These are phyloP conservation scores for Salvelinus namaycush DNA, from an alignment of 2,113 vertebrate species.

Conservation along the genomic window DNA sequence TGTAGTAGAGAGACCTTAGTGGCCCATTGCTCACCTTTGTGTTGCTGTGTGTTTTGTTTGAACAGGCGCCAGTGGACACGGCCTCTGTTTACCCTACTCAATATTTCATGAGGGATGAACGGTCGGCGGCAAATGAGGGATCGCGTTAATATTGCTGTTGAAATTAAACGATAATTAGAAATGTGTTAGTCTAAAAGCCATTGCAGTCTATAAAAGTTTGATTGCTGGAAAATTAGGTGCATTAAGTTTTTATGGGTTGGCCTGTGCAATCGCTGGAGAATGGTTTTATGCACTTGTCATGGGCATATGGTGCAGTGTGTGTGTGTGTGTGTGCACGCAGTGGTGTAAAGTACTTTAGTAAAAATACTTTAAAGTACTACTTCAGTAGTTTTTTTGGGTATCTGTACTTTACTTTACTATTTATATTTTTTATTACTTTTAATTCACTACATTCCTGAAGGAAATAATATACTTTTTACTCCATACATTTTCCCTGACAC, in stretches of 20 bases:
- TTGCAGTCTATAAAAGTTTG: slow-evolving; percentile 98
- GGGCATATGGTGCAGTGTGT: slow-evolving; percentile 68
- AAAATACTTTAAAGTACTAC: too few species aligned
- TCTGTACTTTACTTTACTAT: too few species aligned
- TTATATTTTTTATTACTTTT: too few species aligned
- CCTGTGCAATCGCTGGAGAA: slow-evolving; percentile 90
- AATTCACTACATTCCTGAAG: too few species aligned
- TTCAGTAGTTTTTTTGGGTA: too few species aligned
- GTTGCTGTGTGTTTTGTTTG: slow-evolving; percentile 41
- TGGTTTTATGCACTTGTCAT: slow-evolving; percentile 84
- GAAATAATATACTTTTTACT: too few species aligned
- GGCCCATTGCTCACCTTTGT: slow-evolving; percentile 53
- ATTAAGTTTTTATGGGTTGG: slow-evolving; percentile 92
- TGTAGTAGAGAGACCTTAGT: not conserved
- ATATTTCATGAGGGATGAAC: slow-evolving; percentile 72
- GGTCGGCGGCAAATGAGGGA: slow-evolving; percentile 82
- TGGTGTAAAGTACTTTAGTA: too few species aligned
- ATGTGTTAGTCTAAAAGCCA: slow-evolving; percentile 97
- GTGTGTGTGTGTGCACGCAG: slow-evolving; percentile 8
- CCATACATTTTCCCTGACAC: too few species aligned
- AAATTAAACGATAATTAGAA: slow-evolving; percentile 96
- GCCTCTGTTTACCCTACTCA: slow-evolving; percentile 71
- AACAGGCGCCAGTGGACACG: slow-evolving; percentile 59
- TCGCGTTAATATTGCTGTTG: slow-evolving; percentile 89
- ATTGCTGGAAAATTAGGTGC: slow-evolving; percentile 95